Base-by-base conservation (phyloP, 2,797 vertebrate genomes). In the Cyprinodon diabolis region DNA sequence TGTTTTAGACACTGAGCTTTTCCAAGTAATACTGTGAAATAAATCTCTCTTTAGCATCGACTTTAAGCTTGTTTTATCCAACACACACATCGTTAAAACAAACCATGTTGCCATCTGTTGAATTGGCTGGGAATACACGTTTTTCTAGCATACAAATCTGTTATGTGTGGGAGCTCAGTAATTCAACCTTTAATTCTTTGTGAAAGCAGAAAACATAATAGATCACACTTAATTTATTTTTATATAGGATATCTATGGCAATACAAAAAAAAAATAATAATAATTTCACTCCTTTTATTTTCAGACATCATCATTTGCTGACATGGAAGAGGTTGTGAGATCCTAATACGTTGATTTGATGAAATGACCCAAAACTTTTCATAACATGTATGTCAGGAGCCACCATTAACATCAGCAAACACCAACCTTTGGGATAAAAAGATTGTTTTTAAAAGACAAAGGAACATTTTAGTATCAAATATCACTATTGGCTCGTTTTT, bases 41-140 rank as follows among this genome's bases (percentile, higher is more conserved):
- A 68, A 65, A 54, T 63, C 14, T 9, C 0, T 58, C 47, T 68
- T 51, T 6, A 60, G 47, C 40, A 37, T 75, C n/a, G 47, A 51
- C 49, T 23, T 75, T 25, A 60, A 30, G 57, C 70, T 76, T 69
- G 30, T 76, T 67, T 74, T 48, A 71, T 40, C 35, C 35, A 0
- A 25, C 49, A 30, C 66, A 19, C 37, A 54, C 47, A 11, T 69
- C n/a, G 37, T 25, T 0, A 0, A 48, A 43, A 47, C 40, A 37
- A 37, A 63, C 37, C 67, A 47, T 37, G 60, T 30, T 57, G 71
- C 68, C 75, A 79, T 83, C 81, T 79, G 74, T 74, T 74, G 66
- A 52, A 58, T 5, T 79, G 77, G 74, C 78, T 14, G 21, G 13
- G 4, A 14, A 19, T 12, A 13, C 23, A 48, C 40, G 35, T 70